Base-by-base conservation (phyloP, 2,888 invertebrate genomes). In the Lacanobia wlatinum region DNA sequence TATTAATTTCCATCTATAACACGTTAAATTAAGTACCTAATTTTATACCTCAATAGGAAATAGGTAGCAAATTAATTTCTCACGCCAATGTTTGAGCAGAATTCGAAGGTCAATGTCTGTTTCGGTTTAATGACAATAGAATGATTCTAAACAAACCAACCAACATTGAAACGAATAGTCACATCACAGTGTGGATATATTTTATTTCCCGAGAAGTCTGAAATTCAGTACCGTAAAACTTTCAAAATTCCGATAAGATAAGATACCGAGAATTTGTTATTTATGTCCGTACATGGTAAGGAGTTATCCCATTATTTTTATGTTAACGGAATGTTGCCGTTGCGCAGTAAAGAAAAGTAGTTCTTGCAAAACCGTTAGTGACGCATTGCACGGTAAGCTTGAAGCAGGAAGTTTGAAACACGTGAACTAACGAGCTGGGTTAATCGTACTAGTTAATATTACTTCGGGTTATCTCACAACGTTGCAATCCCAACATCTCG, bases 371-470 rank as follows among this genome's bases (percentile, higher is more conserved):
- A 90, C 92, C 91, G 91, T 92, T 93, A 92, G 82, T 89, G 88
- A 87, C 85, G 87, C 90, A 89, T 90, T 82, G 87, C 86, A 84
- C 75, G 84, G 84, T 78, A 82, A 84, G 78, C 86, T 87, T 84
- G 78, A 85, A 88, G 90, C 91, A 92, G 90, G 92, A 91, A 91
- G 89, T 90, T 86, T 87, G 84, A 88, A 90, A 89, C 90, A 90
- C 87, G 86, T 89, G 89, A 87, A 85, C 86, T 87, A 88, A 88
- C 88, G 83, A 89, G 90, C 53, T 71, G 77, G 77, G 86, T 90
- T 92, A 90, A 91, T 91, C 87, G 84, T 87, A 89, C 87, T 88
- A 87, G 87, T 87, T 87, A 84, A 82, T 87, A 85, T 88, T 85
- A 89, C 90, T 87, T 87, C 80, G 84, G 84, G 85, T 87, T 90